These are phyloP conservation scores for Ophion slaviceki DNA, from an alignment of 2,888 invertebrate species.

Conservation along the genomic window DNA sequence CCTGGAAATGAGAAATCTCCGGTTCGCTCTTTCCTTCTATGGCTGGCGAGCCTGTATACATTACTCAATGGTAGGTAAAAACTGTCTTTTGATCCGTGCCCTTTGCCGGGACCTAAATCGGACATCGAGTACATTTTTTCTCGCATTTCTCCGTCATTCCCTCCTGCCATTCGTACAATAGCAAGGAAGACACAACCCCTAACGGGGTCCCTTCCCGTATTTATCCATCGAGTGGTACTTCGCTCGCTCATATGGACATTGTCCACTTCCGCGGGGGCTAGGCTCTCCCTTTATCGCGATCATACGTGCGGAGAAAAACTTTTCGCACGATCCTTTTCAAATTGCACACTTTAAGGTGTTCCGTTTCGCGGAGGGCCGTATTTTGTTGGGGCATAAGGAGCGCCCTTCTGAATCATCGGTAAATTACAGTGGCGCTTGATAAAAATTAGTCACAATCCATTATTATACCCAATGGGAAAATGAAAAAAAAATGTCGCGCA, in stretches of 20 bases:
- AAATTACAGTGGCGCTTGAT: too few species aligned
- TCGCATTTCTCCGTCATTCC: background rate
- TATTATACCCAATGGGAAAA: too few species aligned
- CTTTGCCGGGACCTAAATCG: conserved; percentile 11
- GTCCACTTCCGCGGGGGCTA: conserved; percentile 4
- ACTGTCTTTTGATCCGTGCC: conserved; percentile 78
- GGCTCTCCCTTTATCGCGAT: background rate
- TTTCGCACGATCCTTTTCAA: background rate
- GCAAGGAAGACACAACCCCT: background rate
- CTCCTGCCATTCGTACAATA: conserved; percentile 6
- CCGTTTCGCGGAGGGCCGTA: too few species aligned
- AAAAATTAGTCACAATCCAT: too few species aligned
- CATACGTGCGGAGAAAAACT: background rate
- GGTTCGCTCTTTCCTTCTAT: conserved; percentile 76
- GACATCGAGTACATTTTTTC: conserved; percentile 27
- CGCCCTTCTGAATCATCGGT: too few species aligned
- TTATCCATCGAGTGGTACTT: conserved; percentile 18
- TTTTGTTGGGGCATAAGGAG: too few species aligned
- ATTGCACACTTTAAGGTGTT: background rate
- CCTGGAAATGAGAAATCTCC: conserved; percentile 84
- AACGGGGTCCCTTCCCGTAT: background rate
- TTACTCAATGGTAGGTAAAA: conserved; percentile 80
- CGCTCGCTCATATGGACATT: conserved; percentile 1
- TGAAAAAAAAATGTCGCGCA: too few species aligned
- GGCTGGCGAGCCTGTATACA: conserved; percentile 40